These are phyloP conservation scores for Acanthaster planci DNA, from an alignment of 35 echinoderm and acorn worm genomes.

Conservation along the genomic window DNA sequence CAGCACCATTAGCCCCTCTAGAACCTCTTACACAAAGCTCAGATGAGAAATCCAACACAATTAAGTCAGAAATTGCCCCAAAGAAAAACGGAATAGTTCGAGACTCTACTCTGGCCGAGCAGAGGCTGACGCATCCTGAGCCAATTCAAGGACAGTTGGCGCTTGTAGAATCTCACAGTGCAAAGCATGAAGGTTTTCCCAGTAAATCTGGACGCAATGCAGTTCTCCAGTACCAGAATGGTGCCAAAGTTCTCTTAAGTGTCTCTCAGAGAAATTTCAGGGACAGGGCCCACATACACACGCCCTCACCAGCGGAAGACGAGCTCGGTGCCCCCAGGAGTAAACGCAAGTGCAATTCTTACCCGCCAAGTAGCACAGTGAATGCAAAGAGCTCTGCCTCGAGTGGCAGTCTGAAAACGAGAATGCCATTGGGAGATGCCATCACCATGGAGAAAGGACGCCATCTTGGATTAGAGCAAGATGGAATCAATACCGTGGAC, in stretches of 20 bases:
- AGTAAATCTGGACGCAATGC: not conserved
- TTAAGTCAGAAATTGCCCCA: not conserved
- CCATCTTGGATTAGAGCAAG: constrained; percentile 27
- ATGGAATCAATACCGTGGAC: constrained; percentile 68
- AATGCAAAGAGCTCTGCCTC: constrained; percentile 27
- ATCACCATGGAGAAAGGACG: constrained; percentile 11
- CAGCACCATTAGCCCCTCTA: not conserved
- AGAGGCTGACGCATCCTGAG: not conserved
- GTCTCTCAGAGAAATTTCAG: not conserved
- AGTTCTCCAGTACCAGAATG: not conserved
- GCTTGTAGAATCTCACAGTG: not conserved
- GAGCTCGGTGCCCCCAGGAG: constrained; percentile 32
- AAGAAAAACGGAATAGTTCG: not conserved
- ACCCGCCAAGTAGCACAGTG: constrained; percentile 12
- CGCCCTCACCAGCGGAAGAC: constrained; percentile 3
- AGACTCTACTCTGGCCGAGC: not conserved
- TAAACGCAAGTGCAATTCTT: constrained; percentile 36
- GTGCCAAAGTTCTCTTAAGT: constrained; percentile 4
- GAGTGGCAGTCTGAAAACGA: not conserved
- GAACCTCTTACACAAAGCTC: not conserved
- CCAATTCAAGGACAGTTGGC: not conserved
- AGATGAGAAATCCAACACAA: not conserved
- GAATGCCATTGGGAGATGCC: not conserved
- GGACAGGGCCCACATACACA: not conserved
- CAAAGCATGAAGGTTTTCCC: not conserved